phyloP scores from a whole-genome alignment of 1,140 invertebrate species.

The Acromyrmex heyeri region DNA sequence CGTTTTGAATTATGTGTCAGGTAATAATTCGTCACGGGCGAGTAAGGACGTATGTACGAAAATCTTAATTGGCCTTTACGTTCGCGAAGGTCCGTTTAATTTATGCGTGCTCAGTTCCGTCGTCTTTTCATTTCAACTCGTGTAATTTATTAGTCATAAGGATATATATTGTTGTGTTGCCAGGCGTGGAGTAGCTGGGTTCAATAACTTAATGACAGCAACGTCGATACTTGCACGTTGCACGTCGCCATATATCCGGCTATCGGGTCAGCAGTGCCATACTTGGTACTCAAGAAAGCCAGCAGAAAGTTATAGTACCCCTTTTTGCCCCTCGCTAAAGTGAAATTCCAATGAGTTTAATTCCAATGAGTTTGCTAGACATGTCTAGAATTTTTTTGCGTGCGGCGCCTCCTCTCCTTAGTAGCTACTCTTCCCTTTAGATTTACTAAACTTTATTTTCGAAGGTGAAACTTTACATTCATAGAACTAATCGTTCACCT shows the following conservation, averaged over 20 bases:
- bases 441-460: slow-evolving; percentile 41
- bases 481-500: slow-evolving; percentile 23
- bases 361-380: slow-evolving; percentile 68
- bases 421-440: background rate
- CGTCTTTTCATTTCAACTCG: background rate
- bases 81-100: slow-evolving; percentile 14
- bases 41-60: slow-evolving; percentile 9
- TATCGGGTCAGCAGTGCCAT: slow-evolving; percentile 76
- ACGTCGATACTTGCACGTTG: slow-evolving; percentile 71
- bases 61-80: slow-evolving; percentile 38
- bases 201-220: slow-evolving; percentile 63
- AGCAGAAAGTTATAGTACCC: slow-evolving; percentile 21
- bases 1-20: slow-evolving; percentile 17
- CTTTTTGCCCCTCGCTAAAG: slow-evolving; percentile 58
- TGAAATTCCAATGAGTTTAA: slow-evolving; percentile 80
- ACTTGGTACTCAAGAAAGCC: slow-evolving; percentile 81
- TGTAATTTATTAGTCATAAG: background rate
- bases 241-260: slow-evolving; percentile 76
- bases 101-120: slow-evolving; percentile 20
- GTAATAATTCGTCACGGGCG: slow-evolving; percentile 30
- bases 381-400: slow-evolving; percentile 70
- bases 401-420: background rate
- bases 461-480: slow-evolving; percentile 41
- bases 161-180: slow-evolving; percentile 26
- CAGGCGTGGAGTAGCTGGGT: background rate